A percentile compares a stretch with the other conserved stretches of the same genome.
phyloP scores from a whole-genome alignment of 2,797 vertebrate genomes.

The Lemur catta region DNA sequence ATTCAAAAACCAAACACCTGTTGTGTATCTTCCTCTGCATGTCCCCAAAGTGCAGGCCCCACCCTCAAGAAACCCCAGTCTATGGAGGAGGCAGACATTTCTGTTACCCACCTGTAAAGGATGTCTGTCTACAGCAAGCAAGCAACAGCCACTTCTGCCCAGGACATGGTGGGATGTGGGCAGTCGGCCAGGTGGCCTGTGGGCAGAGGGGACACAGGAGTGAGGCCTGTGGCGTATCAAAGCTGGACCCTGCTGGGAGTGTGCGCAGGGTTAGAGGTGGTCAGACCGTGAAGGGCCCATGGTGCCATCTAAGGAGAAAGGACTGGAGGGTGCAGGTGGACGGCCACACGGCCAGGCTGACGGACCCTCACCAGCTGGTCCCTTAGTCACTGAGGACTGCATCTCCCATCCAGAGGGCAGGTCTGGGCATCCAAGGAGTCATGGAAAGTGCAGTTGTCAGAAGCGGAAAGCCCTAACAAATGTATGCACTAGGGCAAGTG shows the following conservation, averaged over 20 bases:
- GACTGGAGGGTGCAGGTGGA: neutral
- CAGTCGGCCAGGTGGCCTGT: neutral
- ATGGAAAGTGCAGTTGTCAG: neutral
- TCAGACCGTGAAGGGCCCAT: neutral
- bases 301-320: neutral
- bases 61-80: neutral
- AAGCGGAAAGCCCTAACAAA: neutral
- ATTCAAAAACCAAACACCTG: neutral
- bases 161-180: neutral
- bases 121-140: fast-evolving
- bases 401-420: neutral
- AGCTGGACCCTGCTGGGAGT: neutral
- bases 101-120: neutral
- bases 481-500: neutral
- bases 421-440: neutral
- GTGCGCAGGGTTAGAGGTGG: neutral
- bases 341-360: neutral
- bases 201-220: neutral
- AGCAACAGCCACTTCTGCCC: neutral
- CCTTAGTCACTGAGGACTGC: neutral
- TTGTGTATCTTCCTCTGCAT: fast-evolving
- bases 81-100: neutral
- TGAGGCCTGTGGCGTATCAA: neutral
- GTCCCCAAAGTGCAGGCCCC: neutral
- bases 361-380: neutral